Conservation (phyloP, 2,888 invertebrate genomes). For the Sphaeridia pumilis region DNA sequence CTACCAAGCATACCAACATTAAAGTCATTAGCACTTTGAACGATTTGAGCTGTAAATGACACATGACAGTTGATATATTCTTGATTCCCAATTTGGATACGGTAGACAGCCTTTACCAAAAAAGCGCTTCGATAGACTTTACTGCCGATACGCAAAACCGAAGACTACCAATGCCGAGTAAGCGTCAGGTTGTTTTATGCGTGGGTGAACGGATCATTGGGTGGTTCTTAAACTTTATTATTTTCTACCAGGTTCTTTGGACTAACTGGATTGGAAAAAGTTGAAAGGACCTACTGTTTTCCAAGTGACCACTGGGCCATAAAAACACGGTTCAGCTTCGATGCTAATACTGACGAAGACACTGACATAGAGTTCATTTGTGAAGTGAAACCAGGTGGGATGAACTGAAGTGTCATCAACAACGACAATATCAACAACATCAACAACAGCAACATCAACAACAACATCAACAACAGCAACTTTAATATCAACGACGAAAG, state of each 20-base stretch:
- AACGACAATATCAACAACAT: too few species aligned
- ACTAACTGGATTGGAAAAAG: constrained; percentile 44
- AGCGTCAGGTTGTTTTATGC: neutral
- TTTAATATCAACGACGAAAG: too few species aligned
- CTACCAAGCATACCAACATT: constrained; percentile 46
- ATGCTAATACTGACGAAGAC: constrained; percentile 31
- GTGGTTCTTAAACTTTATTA: too few species aligned
- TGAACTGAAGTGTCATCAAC: too few species aligned
- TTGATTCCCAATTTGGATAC: constrained; percentile 29
- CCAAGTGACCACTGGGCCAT: constrained; percentile 50
- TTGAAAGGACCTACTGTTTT: constrained; percentile 43
- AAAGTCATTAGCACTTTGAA: constrained; percentile 17
- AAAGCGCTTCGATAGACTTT: constrained; percentile 49
- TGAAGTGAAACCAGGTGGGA: too few species aligned
- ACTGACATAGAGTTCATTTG: too few species aligned
- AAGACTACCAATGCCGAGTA: constrained; percentile 40
- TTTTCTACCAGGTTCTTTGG: constrained; percentile 43
- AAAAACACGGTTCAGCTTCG: constrained; percentile 37
- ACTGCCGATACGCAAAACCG: constrained; percentile 39
- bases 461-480: too few species aligned
- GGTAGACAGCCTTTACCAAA: constrained; percentile 40
- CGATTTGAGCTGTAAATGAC: neutral
- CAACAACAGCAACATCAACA: too few species aligned
- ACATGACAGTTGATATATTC: neutral
- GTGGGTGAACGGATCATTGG: neutral